These are phyloP conservation scores for Andrena minutula DNA, from an alignment of 2,888 invertebrate species.

Conservation along the genomic window DNA sequence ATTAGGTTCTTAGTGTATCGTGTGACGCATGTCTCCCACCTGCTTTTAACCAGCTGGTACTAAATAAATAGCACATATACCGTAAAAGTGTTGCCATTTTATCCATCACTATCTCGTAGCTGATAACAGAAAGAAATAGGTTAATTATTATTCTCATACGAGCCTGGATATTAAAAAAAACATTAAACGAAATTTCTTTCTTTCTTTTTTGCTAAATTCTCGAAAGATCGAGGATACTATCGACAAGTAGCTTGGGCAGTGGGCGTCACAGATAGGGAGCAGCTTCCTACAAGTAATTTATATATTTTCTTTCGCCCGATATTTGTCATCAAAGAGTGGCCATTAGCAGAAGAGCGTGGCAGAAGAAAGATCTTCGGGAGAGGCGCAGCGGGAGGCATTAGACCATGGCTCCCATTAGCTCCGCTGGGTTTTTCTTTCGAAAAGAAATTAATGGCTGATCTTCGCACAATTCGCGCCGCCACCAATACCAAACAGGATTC, in stretches of 20 bases:
- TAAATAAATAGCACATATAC: too few relatives aligned
- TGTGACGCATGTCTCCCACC: too few relatives aligned
- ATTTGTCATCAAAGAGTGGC: conserved; percentile 85
- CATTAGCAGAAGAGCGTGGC: conserved; percentile 82
- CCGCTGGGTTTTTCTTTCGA: conserved; percentile 81
- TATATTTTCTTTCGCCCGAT: conserved; percentile 84
- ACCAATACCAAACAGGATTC: conserved; percentile 43
- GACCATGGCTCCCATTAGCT: conserved; percentile 84
- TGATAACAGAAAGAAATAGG: too few relatives aligned
- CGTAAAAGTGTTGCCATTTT: too few relatives aligned
- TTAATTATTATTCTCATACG: too few relatives aligned
- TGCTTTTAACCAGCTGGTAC: too few relatives aligned
- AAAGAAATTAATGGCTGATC: conserved; percentile 84
- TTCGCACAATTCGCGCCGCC: conserved; percentile 69
- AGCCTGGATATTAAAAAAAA: not conserved
- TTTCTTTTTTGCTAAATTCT: not conserved
- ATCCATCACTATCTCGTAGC: too few relatives aligned
- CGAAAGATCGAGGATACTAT: conserved; percentile 21
- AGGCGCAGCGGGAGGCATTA: conserved; percentile 84
- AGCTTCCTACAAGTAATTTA: conserved; percentile 82
- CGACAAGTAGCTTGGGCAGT: conserved; percentile 46
- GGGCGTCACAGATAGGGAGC: conserved; percentile 66
- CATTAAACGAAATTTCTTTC: not conserved
- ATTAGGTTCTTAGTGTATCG: too few relatives aligned
- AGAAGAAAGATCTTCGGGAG: conserved; percentile 77